These are phyloP conservation scores for Sipha flava DNA, from an alignment of 1,140 invertebrate genomes.

Conservation along the genomic window DNA sequence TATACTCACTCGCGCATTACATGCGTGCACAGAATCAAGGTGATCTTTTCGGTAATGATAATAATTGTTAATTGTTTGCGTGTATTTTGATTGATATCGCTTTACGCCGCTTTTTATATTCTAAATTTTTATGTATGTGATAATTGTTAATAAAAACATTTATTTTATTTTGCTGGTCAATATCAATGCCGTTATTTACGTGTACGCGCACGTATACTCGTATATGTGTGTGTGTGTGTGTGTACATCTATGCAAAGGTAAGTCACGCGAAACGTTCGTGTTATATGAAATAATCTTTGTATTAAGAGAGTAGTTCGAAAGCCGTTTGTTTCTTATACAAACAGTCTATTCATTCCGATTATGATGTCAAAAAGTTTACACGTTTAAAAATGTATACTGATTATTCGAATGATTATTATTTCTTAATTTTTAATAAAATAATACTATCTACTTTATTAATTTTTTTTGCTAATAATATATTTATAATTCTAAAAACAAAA, in stretches of 20 bases:
- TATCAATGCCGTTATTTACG: background rate
- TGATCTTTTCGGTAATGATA: background rate
- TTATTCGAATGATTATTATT: too few species aligned
- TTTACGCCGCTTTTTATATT: background rate
- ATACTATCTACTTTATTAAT: too few species aligned
- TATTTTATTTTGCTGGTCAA: background rate
- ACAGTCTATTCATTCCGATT: too few species aligned
- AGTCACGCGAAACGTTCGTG: background rate
- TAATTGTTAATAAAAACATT: background rate
- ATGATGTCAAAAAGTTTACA: too few species aligned
- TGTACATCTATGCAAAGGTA: too few species aligned
- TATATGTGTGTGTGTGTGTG: too few species aligned
- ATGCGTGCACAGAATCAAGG: background rate
- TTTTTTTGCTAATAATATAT: too few species aligned
- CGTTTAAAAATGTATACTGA: too few species aligned
- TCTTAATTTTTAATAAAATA: too few species aligned
- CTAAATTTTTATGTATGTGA: background rate
- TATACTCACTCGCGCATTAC: background rate
- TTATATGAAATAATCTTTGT: background rate
- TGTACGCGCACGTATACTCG: too few species aligned
- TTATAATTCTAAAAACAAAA: too few species aligned
- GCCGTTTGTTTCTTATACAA: too few species aligned
- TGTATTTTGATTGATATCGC: background rate
- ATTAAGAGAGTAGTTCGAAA: background rate
- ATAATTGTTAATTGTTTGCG: background rate